These are phyloP conservation scores for Meteorus cinctellus DNA, from an alignment of 2,888 invertebrate genomes.

Conservation along the genomic window DNA sequence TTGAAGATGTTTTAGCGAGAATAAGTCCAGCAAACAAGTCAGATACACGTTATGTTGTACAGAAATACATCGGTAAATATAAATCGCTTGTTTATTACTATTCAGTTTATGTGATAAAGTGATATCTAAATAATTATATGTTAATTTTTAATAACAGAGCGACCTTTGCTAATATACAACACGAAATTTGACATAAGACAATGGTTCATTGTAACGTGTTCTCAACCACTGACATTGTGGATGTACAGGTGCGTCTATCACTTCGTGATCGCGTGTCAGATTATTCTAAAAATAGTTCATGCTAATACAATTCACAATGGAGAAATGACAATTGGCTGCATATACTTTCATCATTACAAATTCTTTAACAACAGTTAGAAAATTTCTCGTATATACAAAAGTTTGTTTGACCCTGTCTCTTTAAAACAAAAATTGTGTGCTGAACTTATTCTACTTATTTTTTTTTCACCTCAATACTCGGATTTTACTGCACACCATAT, in stretches of 20 bases:
- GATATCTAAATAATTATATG: conserved; percentile 23
- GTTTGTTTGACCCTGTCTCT: conserved; percentile 19
- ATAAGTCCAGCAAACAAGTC: conserved; percentile 73
- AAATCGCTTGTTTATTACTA: background rate
- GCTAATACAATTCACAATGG: conserved; percentile 24
- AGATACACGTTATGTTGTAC: conserved; percentile 90
- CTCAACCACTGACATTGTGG: conserved; percentile 93
- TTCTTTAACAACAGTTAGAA: background rate
- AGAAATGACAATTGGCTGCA: conserved; percentile 19
- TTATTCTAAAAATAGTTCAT: conserved; percentile 41
- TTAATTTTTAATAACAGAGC: conserved; percentile 77
- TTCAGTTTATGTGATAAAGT: conserved; percentile 22
- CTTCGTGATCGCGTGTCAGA: conserved; percentile 33
- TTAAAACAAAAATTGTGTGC: background rate
- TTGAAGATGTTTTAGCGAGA: conserved; percentile 87
- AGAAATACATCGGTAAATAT: conserved; percentile 91
- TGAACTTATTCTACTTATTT: conserved; percentile 9
- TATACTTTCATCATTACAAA: background rate
- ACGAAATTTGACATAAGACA: conserved; percentile 97
- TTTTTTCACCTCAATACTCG: background rate
- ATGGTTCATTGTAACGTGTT: conserved; percentile 94
- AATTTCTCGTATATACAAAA: conserved; percentile 11
- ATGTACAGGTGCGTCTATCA: conserved; percentile 83
- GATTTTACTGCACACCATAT: background rate
- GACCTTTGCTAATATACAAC: conserved; percentile 89